Percentiles rank a stretch among this genome's conserved stretches.
Evolutionary conservation across 2,888 invertebrate species (phyloP).

Genomic region (Cephus runcator): DNA sequence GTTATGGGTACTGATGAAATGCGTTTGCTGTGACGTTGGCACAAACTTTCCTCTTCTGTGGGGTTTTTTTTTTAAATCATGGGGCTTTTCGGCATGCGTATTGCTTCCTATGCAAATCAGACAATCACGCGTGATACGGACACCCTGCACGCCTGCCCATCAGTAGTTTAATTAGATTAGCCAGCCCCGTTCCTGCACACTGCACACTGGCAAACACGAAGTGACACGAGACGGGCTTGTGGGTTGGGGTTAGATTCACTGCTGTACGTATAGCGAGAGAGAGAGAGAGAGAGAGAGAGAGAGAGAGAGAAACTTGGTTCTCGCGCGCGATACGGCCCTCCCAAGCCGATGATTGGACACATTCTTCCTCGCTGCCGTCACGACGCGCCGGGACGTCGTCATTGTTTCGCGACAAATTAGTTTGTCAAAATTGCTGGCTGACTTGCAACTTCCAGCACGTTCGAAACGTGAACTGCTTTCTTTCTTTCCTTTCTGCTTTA

Average conservation of each 20-base stretch:
- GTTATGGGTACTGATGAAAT: no score
- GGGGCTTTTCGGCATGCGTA: slow-evolving; percentile 36
- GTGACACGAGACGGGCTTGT: slow-evolving; percentile 18
- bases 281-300: not conserved
- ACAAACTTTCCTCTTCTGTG: no score
- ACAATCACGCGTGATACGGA: slow-evolving; percentile 50
- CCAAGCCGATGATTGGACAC: slow-evolving; percentile 44
- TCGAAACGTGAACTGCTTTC: no score
- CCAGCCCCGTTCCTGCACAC: slow-evolving; percentile 29
- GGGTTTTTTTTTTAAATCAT: slow-evolving; percentile 53
- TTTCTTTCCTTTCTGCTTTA: no score
- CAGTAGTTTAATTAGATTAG: slow-evolving; percentile 55
- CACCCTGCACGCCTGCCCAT: slow-evolving; percentile 27
- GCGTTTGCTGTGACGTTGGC: no score
- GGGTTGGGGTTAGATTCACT: no score
- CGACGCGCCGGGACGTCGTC: slow-evolving; percentile 27
- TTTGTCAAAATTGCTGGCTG: slow-evolving; percentile 40
- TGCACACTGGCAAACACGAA: slow-evolving; percentile 26
- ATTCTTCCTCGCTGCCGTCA: slow-evolving; percentile 35
- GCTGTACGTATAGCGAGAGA: not conserved
- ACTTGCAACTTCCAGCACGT: not conserved
- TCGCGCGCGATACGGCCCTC: slow-evolving; percentile 12
- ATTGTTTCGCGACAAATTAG: slow-evolving; percentile 53
- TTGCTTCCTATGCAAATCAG: slow-evolving; percentile 57
- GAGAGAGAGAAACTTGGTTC: not conserved